These are phyloP conservation scores for Cyphotilapia sp. DNA, from an alignment of 2,113 vertebrate genomes.

Conservation along the genomic window DNA sequence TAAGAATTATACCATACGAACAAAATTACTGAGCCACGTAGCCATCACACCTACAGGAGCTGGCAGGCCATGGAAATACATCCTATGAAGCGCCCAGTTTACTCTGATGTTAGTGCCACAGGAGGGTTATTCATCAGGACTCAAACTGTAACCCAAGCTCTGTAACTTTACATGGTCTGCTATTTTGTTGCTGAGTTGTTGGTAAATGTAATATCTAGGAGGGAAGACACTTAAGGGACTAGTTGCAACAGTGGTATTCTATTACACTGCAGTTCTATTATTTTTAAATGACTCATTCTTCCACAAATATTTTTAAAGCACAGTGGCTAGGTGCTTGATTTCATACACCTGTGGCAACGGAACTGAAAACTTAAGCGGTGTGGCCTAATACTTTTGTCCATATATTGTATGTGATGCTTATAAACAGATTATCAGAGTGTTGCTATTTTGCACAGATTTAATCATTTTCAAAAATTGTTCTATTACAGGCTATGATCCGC, in stretches of 20 bases:
- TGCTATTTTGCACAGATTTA: not conserved
- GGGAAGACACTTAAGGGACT: not conserved
- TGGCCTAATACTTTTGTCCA: not conserved
- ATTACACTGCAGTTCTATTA: not conserved
- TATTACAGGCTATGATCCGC: conserved; percentile 82
- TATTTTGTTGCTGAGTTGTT: not conserved
- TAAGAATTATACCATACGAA: not conserved
- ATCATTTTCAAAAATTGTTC: not conserved
- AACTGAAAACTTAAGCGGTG: not conserved
- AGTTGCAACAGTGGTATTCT: not conserved
- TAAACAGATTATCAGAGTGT: not conserved
- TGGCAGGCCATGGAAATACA: not conserved
- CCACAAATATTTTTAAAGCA: not conserved
- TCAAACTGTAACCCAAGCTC: not conserved
- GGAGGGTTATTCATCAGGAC: not conserved
- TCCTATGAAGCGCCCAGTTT: not conserved
- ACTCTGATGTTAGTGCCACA: not conserved
- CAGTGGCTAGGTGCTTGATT: not conserved
- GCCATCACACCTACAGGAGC: not conserved
- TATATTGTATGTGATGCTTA: not conserved
- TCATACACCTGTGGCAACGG: not conserved
- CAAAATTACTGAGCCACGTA: not conserved
- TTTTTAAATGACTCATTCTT: not conserved
- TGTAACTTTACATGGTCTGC: not conserved
- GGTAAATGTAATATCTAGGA: not conserved